Conservation (phyloP, 2,888 invertebrate genomes). For the Cheilosia soror region DNA sequence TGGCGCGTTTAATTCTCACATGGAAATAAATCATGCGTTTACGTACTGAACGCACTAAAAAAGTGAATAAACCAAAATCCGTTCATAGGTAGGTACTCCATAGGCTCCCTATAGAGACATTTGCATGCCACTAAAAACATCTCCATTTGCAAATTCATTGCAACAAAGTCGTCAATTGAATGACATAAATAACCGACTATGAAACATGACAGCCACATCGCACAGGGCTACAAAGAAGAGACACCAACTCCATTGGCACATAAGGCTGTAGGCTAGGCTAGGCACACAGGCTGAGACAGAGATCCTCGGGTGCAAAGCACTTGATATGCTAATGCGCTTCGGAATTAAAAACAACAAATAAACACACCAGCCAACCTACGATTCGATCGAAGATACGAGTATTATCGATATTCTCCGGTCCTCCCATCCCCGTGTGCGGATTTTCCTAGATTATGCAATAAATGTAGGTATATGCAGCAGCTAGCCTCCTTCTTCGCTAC, state of each 20-base stretch:
- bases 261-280: neutral
- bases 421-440: neutral
- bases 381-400: constrained; percentile 38
- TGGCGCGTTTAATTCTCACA: neutral
- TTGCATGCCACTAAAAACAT: neutral
- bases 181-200: constrained; percentile 55
- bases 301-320: constrained; percentile 45
- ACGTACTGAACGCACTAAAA: neutral
- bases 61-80: neutral
- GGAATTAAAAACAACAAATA: constrained; percentile 10
- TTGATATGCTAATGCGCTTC: constrained; percentile 56
- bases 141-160: constrained; percentile 32
- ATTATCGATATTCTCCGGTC: constrained; percentile 37
- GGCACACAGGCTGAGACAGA: neutral
- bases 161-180: constrained; percentile 59
- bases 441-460: constrained; percentile 68
- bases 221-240: constrained; percentile 6
- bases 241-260: neutral
- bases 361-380: constrained; percentile 37
- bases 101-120: neutral
- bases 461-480: constrained; percentile 32
- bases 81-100: neutral
- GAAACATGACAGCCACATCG: constrained; percentile 42
- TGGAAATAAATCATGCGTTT: constrained; percentile 9
- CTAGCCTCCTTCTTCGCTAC: constrained; percentile 16